These are phyloP conservation scores for Sceliomorpha sp. DNA, from an alignment of 2,888 invertebrate species.

Conservation along the genomic window DNA sequence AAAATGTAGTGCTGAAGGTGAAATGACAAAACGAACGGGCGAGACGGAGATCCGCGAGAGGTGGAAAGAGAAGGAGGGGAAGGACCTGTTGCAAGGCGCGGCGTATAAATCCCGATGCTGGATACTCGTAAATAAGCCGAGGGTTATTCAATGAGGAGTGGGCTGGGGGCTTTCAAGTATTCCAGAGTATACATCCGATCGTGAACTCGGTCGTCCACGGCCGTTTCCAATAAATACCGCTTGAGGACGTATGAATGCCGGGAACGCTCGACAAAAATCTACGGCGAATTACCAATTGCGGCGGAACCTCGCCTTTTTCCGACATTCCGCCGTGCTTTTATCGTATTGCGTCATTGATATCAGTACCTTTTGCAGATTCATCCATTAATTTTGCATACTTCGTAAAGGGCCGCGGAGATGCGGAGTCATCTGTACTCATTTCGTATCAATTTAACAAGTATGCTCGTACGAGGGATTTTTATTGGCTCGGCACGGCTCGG, in stretches of 20 bases:
- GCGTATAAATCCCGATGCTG: constrained; percentile 71
- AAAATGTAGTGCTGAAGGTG: constrained; percentile 42
- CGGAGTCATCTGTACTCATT: no score
- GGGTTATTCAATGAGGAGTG: constrained; percentile 75
- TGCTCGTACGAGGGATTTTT: no score
- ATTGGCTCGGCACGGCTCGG: no score
- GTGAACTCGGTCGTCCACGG: constrained; percentile 56
- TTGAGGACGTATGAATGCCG: constrained; percentile 75
- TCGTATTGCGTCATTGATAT: constrained; percentile 52
- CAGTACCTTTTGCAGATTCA: constrained; percentile 40
- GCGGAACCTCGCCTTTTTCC: constrained; percentile 66
- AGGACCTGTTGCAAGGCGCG: constrained; percentile 59
- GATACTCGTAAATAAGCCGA: constrained; percentile 72
- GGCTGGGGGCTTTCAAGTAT: constrained; percentile 56
- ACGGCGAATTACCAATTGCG: constrained; percentile 73
- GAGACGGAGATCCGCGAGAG: constrained; percentile 46
- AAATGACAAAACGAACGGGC: constrained; percentile 49
- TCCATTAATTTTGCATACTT: constrained; percentile 43
- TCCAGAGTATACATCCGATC: constrained; percentile 55
- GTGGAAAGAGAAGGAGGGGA: constrained; percentile 34
- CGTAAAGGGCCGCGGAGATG: no score
- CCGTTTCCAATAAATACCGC: constrained; percentile 75
- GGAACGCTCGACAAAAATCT: constrained; percentile 69
- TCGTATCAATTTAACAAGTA: no score
- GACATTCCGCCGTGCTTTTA: constrained; percentile 68